Base-by-base conservation (phyloP, 2,113 vertebrate genomes). In the Phalacrocorax aristotelis region DNA sequence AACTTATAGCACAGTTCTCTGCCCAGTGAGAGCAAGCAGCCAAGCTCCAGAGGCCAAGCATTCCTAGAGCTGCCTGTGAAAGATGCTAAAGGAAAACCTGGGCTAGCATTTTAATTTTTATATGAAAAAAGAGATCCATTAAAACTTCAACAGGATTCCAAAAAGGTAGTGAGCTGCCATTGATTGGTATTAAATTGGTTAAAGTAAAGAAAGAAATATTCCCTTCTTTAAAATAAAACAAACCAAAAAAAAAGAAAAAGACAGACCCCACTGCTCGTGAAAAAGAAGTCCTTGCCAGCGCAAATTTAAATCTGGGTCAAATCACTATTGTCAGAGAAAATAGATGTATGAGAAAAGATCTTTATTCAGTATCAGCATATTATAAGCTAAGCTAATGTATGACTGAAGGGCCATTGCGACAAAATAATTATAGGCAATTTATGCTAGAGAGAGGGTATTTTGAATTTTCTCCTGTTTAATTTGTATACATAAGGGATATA, bases 231-330 rank as follows among this genome's bases (percentile, higher is more conserved):
- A 79, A 75, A 75, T 8, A 30, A 60, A 71, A 5, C 0, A 36
- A 40, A 85, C 20, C 8, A 13, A 46, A 69, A 15, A 87, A 34
- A 57, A 42, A 42, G 15, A 15, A 44, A 44, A 44, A 44, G 15
- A 44, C 42, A 4, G 38, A 38, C 0, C 6, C 7, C 6, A 8
- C 13, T 14, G 38, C 14, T 38, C 0, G 0, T 38, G 10, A 21
- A 79, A 81, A 76, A 71, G 27, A 51, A 27, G 34, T 19, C 23
- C 9, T 69, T 70, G 11, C 49, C 77, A 57, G 46, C 27, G 18
- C 3, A 58, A 54, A 44, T 52, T 87, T 83, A 55, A 83, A 9
- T 26, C 60, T 79, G 62, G 29, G 18, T 32, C 83, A 46, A 70
- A 69, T 12, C 42, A 54, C 17, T 72, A 15, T 36, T 76, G 8